phyloP scores from a whole-genome alignment of 2,888 invertebrate genomes.

The Argynnis bischoffii region DNA sequence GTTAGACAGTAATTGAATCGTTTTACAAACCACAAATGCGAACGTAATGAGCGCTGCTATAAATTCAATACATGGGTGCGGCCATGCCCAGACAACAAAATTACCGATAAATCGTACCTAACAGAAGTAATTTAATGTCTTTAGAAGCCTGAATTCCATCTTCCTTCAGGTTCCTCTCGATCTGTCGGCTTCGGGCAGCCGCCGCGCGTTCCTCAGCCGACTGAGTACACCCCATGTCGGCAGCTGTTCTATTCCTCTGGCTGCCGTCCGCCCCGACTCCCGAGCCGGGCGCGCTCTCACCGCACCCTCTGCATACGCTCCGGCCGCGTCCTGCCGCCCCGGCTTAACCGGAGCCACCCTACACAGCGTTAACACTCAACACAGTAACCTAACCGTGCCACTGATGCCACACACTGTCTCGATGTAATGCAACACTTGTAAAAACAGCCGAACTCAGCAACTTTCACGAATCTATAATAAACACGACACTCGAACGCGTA shows the following conservation, averaged over 20 bases:
- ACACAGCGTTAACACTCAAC: conserved; percentile 72
- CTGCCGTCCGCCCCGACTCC: conserved; percentile 79
- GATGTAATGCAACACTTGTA: conserved; percentile 40
- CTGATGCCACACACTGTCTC: conserved; percentile 61
- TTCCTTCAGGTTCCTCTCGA: conserved; percentile 98
- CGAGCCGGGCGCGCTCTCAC: conserved; percentile 84
- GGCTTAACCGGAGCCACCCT: conserved; percentile 75
- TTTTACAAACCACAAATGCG: conserved; percentile 33
- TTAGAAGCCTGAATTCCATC: conserved; percentile 99
- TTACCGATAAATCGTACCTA: conserved; percentile 86
- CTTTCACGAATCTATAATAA: conserved; percentile 53
- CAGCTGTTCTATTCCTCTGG: conserved; percentile 76
- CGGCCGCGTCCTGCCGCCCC: conserved; percentile 73
- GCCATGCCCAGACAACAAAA: conserved; percentile 48
- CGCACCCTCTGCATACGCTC: conserved; percentile 82
- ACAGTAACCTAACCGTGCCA: conserved; percentile 75
- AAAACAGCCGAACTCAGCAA: conserved; percentile 48
- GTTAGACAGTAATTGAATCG: conserved; percentile 7
- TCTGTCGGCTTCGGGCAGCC: conserved; percentile 97
- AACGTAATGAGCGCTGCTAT: conserved; percentile 24
- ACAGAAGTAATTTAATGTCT: conserved; percentile 98
- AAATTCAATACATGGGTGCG: conserved; percentile 68
- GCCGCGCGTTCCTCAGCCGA: conserved; percentile 99
- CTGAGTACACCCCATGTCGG: conserved; percentile 98
- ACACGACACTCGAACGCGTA: conserved; percentile 65